phyloP scores from a whole-genome alignment of 1,140 invertebrate genomes.

The Neuroterus valhalla region DNA sequence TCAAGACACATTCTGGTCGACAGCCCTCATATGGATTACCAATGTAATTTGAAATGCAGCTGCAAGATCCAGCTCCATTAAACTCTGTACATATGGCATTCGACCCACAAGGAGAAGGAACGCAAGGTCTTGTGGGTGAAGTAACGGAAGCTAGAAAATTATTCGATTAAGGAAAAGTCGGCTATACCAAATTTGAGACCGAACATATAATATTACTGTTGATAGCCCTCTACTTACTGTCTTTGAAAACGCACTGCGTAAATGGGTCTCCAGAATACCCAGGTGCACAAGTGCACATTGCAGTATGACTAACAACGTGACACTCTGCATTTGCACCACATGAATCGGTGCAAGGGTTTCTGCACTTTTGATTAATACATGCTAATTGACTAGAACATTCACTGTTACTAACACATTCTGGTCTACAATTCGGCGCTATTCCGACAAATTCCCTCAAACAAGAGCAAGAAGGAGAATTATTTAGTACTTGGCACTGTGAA shows the following conservation, averaged over 20 bases:
- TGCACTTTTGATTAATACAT: constrained; percentile 77
- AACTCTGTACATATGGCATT: constrained; percentile 82
- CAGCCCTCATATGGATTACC: constrained; percentile 86
- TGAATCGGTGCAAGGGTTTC: constrained; percentile 75
- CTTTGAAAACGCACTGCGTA: constrained; percentile 67
- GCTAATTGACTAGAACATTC: constrained; percentile 76
- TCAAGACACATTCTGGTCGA: constrained; percentile 74
- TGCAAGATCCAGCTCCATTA: constrained; percentile 80
- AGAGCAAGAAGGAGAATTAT: constrained; percentile 74
- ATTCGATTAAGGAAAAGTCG: constrained; percentile 46
- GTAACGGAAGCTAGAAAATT: constrained; percentile 43
- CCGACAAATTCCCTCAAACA: constrained; percentile 73
- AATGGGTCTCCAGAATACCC: constrained; percentile 77
- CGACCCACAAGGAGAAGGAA: constrained; percentile 83
- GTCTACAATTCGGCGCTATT: constrained; percentile 71
- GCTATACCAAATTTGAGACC: constrained; percentile 43
- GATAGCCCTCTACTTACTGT: constrained; percentile 49
- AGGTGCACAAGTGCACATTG: constrained; percentile 76
- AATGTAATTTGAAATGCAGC: constrained; percentile 80
- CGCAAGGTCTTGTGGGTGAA: constrained; percentile 74
- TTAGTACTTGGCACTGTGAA: constrained; percentile 72
- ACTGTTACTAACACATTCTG: constrained; percentile 74
- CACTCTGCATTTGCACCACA: constrained; percentile 78
- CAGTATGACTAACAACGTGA: constrained; percentile 76
- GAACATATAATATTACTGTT: constrained; percentile 39